phyloP scores from a whole-genome alignment of 92 coral and sea anemone genomes.

The Plumapathes pennacea region DNA sequence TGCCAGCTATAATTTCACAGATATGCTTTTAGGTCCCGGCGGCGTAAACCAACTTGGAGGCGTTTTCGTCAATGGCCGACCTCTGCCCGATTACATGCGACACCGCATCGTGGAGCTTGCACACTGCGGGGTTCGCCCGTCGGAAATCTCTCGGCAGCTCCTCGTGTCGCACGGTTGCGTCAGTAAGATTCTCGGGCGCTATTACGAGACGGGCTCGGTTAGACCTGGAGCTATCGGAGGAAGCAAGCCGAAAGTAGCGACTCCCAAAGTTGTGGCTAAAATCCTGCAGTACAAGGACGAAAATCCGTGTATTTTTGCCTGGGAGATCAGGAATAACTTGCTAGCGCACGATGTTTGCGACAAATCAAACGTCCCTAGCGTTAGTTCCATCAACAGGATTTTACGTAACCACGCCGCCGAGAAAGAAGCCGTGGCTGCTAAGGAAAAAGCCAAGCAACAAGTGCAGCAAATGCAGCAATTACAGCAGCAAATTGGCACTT shows the following conservation, averaged over 20 bases:
- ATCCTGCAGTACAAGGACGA: constrained; percentile 93
- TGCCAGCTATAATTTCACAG: not conserved
- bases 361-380: constrained; percentile 94
- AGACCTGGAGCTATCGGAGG: constrained; percentile 99
- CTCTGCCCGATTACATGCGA: constrained; percentile 99
- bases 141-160: constrained; percentile 99
- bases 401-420: constrained; percentile 91
- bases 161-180: constrained; percentile 99
- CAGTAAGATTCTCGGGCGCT: constrained; percentile 97
- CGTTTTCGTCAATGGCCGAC: constrained; percentile 99
- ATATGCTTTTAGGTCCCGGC: constrained; percentile 84
- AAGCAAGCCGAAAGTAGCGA: constrained; percentile 96
- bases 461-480: constrained; percentile 92
- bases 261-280: constrained; percentile 93
- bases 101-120: constrained; percentile 99
- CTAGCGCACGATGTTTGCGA: constrained; percentile 91
- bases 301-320: constrained; percentile 97
- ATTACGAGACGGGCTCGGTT: constrained; percentile 98
- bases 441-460: constrained; percentile 90
- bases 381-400: constrained; percentile 96
- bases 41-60: constrained; percentile 99
- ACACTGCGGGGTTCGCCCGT: constrained; percentile 98
- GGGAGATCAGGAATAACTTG: constrained; percentile 96
- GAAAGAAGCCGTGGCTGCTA: constrained; percentile 88
- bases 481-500: constrained; percentile 77